Conservation (phyloP, 2,888 invertebrate genomes). For the Disparrhopalites patrizii region DNA sequence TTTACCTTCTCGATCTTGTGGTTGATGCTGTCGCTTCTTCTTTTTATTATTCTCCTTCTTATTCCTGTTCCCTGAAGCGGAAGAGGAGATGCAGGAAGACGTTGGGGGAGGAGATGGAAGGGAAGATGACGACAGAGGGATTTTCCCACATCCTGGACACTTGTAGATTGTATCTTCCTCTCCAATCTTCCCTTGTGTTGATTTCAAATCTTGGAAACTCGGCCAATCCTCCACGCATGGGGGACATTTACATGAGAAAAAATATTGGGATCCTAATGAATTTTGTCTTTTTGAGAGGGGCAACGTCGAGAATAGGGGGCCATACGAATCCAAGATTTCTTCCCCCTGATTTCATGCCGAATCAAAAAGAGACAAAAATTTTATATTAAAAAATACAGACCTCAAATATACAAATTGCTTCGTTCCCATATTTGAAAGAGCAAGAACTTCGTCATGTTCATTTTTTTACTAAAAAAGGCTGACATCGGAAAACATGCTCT, state of each 20-base stretch:
- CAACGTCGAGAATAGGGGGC: slow-evolving; percentile 53
- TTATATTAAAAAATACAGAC: too few species aligned
- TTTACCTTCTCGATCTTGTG: slow-evolving; percentile 18
- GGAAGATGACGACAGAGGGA: too few species aligned
- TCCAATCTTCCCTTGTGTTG: neutral
- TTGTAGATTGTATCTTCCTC: slow-evolving; percentile 12
- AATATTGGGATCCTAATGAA: slow-evolving; percentile 52
- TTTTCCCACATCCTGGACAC: slow-evolving; percentile 15
- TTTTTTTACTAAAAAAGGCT: too few species aligned
- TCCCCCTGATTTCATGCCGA: slow-evolving; percentile 50
- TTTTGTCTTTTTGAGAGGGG: slow-evolving; percentile 50
- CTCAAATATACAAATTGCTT: too few species aligned
- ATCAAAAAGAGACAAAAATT: too few species aligned
- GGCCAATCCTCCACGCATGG: slow-evolving; percentile 53
- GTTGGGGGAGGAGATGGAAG: neutral
- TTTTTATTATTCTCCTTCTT: neutral
- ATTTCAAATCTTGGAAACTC: slow-evolving; percentile 21
- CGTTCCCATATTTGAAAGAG: too few species aligned
- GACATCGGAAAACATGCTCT: too few species aligned
- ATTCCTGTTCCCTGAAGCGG: neutral
- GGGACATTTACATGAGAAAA: slow-evolving; percentile 53
- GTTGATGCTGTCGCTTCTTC: too few species aligned
- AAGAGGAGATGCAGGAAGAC: slow-evolving; percentile 3
- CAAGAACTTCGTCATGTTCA: too few species aligned
- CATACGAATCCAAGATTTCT: slow-evolving; percentile 55